These are phyloP conservation scores for Hyperopisus bebe DNA, from an alignment of 2,113 vertebrate genomes.

Conservation along the genomic window DNA sequence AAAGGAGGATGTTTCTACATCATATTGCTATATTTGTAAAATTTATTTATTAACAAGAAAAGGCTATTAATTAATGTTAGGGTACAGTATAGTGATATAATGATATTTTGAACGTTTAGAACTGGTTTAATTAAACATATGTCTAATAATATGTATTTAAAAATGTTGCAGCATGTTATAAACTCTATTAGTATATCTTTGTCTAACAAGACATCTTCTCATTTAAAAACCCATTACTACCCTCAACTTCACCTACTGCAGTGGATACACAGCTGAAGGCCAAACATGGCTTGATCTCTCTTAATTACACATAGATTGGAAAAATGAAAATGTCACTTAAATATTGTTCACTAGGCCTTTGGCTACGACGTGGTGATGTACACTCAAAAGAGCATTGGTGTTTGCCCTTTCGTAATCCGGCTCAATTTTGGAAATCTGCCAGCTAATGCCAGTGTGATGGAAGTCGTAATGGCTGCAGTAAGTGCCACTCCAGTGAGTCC, in stretches of 20 bases:
- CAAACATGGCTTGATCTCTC: background rate
- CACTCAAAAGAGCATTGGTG: background rate
- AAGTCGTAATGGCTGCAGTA: background rate
- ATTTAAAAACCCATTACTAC: background rate
- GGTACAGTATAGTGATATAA: background rate
- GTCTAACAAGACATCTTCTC: background rate
- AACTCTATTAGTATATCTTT: background rate
- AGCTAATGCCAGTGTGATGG: background rate
- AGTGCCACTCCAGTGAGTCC: background rate
- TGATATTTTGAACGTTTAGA: background rate
- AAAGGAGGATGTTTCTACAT: background rate
- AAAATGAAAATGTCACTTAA: background rate
- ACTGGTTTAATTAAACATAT: background rate
- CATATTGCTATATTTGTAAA: background rate
- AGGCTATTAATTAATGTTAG: background rate
- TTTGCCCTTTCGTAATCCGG: background rate
- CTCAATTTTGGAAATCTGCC: background rate
- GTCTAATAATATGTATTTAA: background rate
- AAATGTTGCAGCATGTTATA: background rate
- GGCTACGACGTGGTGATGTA: constrained; percentile 13
- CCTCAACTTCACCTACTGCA: background rate
- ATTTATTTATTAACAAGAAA: background rate
- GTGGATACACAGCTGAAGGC: background rate
- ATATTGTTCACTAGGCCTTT: background rate
- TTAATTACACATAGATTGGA: background rate